A percentile compares a stretch with the other conserved stretches of the same genome.
phyloP scores from a whole-genome alignment of 35 echinoderm and acorn worm genomes.

The Apostichopus japonicus region DNA sequence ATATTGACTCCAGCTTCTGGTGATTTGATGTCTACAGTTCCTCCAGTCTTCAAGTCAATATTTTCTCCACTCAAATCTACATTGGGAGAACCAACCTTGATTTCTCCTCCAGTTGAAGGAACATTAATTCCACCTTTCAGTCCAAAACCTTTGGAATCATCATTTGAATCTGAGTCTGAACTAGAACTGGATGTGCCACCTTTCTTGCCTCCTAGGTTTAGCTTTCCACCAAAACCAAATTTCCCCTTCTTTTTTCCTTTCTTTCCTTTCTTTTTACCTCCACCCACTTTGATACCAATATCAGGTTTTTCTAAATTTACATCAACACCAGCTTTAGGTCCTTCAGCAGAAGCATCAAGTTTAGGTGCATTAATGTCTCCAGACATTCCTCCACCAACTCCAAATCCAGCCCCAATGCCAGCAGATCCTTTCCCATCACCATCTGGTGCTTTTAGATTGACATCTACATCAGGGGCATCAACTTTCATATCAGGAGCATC shows the following conservation, averaged over 20 bases:
- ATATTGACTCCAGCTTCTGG: neutral
- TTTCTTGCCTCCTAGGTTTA: conserved; percentile 28
- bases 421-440: conserved; percentile 49
- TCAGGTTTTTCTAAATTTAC: conserved; percentile 32
- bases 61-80: neutral
- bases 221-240: conserved; percentile 43
- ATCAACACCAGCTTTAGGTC: conserved; percentile 15
- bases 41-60: neutral
- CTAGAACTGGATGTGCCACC: neutral
- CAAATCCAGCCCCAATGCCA: conserved; percentile 40
- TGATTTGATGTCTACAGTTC: conserved; percentile 35
- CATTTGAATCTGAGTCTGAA: neutral
- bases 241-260: conserved; percentile 43
- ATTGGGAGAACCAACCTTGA: neutral
- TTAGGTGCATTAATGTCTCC: conserved; percentile 58
- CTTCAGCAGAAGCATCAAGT: conserved; percentile 19
- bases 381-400: conserved; percentile 36
- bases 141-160: conserved; percentile 44
- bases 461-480: conserved; percentile 42
- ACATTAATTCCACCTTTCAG: conserved; percentile 15
- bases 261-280: conserved; percentile 38
- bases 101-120: conserved; percentile 5
- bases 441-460: conserved; percentile 42
- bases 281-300: conserved; percentile 23
- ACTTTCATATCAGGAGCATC: conserved; percentile 32